Evolutionary conservation across 37 sponge, comb jelly and placozoan species (phyloP).

Genomic region (Oscarella lobularis): DNA sequence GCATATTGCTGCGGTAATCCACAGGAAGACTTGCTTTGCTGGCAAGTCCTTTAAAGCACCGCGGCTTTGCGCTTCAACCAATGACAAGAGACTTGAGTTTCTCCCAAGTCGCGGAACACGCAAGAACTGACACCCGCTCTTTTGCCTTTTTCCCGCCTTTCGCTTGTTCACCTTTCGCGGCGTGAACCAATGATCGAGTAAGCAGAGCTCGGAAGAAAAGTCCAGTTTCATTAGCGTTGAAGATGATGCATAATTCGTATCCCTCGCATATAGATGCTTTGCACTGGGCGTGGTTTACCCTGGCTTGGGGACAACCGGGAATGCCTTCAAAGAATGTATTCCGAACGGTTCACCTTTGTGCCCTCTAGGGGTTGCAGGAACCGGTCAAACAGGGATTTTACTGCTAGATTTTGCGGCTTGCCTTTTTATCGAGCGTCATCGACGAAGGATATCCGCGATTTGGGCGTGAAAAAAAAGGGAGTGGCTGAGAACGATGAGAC

Average conservation of each 20-base stretch:
- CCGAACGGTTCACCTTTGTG: no score
- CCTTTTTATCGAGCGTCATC: no score
- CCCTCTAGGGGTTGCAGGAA: no score
- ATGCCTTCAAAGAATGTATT: no score
- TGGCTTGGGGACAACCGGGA: no score
- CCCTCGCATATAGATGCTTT: no score
- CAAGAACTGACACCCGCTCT: conserved; percentile 11
- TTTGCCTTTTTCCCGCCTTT: conserved; percentile 12
- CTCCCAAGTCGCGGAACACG: conserved; percentile 12
- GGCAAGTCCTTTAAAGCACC: conserved; percentile 7
- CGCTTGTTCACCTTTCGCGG: conserved; percentile 8
- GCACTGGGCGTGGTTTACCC: no score
- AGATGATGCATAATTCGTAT: conserved; percentile 12
- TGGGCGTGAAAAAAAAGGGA: no score
- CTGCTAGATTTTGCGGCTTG: no score
- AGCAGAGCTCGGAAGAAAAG: conserved; percentile 24
- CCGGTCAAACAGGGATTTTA: no score
- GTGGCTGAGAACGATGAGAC: no score
- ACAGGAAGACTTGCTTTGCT: conserved; percentile 3
- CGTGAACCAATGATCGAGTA: conserved; percentile 12
- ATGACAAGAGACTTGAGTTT: conserved; percentile 16
- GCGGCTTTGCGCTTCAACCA: conserved; percentile 7
- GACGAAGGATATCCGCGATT: no score
- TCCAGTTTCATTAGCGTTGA: conserved; percentile 25
- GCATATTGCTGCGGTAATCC: background rate